These are phyloP conservation scores for Petrolisthes cinctipes DNA, from an alignment of 2,888 invertebrate genomes.

Conservation along the genomic window DNA sequence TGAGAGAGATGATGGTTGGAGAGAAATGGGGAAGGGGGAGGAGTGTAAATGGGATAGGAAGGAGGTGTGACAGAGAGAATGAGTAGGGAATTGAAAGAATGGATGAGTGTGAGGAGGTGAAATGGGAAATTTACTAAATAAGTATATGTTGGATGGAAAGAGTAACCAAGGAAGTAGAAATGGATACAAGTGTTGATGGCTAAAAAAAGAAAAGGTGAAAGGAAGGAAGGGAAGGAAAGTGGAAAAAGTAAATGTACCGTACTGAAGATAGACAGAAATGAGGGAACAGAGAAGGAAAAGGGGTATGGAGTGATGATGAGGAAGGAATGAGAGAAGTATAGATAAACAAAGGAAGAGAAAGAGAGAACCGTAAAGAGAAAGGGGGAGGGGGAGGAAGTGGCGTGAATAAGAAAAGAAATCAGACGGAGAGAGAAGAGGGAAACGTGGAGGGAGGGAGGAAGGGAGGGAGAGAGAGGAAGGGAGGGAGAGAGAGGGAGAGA, in stretches of 20 bases:
- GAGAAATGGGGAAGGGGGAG: neutral
- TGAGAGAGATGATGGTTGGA: neutral
- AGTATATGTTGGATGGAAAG: too few relatives aligned
- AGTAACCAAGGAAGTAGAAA: too few relatives aligned
- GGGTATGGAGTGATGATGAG: neutral
- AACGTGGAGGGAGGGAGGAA: neutral
- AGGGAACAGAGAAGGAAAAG: neutral
- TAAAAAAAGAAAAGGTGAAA: too few relatives aligned
- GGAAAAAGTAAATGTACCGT: neutral
- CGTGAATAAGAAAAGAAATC: neutral
- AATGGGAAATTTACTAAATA: neutral
- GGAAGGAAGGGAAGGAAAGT: too few relatives aligned
- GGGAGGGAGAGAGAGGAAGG: conserved; percentile 8
- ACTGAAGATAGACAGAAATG: neutral
- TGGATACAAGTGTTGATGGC: too few relatives aligned
- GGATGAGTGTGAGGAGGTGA: neutral
- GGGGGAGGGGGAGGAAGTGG: neutral
- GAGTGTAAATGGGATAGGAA: neutral
- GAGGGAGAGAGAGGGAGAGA: neutral
- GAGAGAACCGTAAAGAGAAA: neutral
- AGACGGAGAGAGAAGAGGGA: neutral
- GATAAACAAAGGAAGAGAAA: neutral
- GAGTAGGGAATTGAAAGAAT: neutral
- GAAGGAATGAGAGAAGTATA: neutral
- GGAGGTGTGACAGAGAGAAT: neutral